Evolutionary conservation across 2,113 vertebrate species (phyloP).

Genomic region (Eonycteris spelaea): DNA sequence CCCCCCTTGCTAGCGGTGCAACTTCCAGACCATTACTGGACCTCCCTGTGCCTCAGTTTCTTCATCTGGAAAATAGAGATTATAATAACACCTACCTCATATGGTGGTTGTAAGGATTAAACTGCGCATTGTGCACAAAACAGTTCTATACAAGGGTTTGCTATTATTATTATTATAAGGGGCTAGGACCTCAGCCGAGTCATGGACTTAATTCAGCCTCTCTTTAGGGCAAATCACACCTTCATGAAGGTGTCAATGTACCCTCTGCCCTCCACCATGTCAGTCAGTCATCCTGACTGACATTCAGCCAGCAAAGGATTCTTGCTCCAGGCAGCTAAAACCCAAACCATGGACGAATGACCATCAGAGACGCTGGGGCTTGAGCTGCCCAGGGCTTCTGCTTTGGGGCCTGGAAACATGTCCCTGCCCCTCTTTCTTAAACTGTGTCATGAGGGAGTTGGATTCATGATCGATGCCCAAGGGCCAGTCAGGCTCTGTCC

Average conservation of each 20-base stretch:
- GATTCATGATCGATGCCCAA: background rate
- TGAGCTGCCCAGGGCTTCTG: background rate
- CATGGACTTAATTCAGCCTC: background rate
- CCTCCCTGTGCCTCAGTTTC: background rate
- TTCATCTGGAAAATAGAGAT: background rate
- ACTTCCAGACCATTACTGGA: background rate
- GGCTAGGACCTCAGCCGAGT: background rate
- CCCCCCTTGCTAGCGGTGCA: background rate
- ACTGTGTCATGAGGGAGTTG: background rate
- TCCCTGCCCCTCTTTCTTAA: background rate
- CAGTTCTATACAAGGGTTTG: too few species aligned
- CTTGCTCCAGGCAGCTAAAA: background rate
- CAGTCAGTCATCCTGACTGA: background rate
- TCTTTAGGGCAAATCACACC: background rate
- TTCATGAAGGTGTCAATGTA: background rate
- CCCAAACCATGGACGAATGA: accelerated
- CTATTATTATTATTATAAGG: too few species aligned
- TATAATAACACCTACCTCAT: background rate
- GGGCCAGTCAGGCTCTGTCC: background rate
- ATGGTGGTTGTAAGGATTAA: background rate
- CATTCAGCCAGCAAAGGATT: too few species aligned
- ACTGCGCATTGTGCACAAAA: background rate
- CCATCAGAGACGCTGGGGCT: accelerated
- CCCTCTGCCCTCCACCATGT: accelerated
- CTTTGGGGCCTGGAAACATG: background rate